Base-by-base conservation (phyloP, 2,113 vertebrate species). In the Nerophis lumbriciformis region DNA sequence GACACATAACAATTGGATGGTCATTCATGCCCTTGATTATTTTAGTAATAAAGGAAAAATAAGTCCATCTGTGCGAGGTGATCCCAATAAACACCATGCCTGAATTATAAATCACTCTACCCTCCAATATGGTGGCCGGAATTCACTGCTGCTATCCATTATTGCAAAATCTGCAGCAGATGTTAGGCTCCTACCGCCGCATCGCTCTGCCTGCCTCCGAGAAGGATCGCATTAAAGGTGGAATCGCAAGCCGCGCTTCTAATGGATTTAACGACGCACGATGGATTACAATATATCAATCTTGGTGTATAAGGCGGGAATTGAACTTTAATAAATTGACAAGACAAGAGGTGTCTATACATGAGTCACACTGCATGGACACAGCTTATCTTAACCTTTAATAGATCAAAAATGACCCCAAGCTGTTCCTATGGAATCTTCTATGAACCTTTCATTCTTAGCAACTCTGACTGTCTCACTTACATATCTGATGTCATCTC, bases 71-170 rank as follows among this genome's bases (percentile, higher is more conserved):
- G 15, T 11, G 16, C 65, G 63, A 56, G 75, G 61, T 56, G 55
- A 28, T 61, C 35, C 15, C 11, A 6, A 50, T 52, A 53, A 71
- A 77, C 28, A 64, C 4, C 63, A 67, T 63, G 63, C 61, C 61
- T 47, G 51, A 42, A 50, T 48, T 57, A 65, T 73, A 81, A 80
- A 85, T 84, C 63, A 71, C 58, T 61, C 61, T 51, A 57, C 54
- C 60, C 54, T 42, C 37, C 53, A 42, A 42, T 8, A 8, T 37
- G 4, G 53, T 2, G 9, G 8, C 21, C 35, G 12, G 35, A 38
- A 73, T 72, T 62, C 66, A 44, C 63, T 51, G 71, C 75, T 80
- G 77, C 19, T 57, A 70, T 76, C 75, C 70, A 83, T 89, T 88
- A 78, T 47, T 44, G 4, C 59, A 60, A 62, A 55, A 83, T 79